Conservation (phyloP, 2,888 invertebrate genomes). For the Choreutis nemorana region DNA sequence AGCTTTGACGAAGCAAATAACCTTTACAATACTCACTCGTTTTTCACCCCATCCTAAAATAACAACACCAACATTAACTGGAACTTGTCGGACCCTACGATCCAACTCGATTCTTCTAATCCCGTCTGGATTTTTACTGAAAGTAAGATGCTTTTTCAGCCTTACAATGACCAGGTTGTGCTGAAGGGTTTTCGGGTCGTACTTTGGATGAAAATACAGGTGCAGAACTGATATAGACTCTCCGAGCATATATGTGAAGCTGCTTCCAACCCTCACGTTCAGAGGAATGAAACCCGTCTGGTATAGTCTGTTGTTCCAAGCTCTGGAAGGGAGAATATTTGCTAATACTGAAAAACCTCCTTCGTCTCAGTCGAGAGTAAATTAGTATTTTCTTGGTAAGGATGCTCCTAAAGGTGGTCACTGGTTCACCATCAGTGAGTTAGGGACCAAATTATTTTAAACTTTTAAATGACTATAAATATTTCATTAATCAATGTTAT, state of each 20-base stretch:
- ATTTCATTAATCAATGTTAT: too few relatives aligned
- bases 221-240: slow-evolving; percentile 33
- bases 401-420: too few relatives aligned
- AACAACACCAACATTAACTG: slow-evolving; percentile 29
- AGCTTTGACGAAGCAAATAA: too few relatives aligned
- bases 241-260: slow-evolving; percentile 30
- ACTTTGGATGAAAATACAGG: slow-evolving; percentile 40
- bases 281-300: slow-evolving; percentile 45
- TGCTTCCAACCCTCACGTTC: slow-evolving; percentile 40
- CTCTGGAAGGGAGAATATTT: slow-evolving; percentile 23
- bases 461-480: too few relatives aligned
- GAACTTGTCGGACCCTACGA: too few relatives aligned
- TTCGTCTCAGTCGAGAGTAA: neutral
- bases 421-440: too few relatives aligned
- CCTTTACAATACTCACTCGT: slow-evolving; percentile 25
- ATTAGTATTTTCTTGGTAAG: neutral
- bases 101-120: slow-evolving; percentile 39
- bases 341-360: neutral
- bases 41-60: slow-evolving; percentile 46
- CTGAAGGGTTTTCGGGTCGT: slow-evolving; percentile 30
- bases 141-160: slow-evolving; percentile 19
- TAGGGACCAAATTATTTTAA: too few relatives aligned
- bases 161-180: slow-evolving; percentile 40
- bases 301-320: slow-evolving; percentile 46
- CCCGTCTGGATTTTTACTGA: slow-evolving; percentile 17